Base-by-base conservation (phyloP, 2,888 invertebrate species). In the Stramonita haemastoma region DNA sequence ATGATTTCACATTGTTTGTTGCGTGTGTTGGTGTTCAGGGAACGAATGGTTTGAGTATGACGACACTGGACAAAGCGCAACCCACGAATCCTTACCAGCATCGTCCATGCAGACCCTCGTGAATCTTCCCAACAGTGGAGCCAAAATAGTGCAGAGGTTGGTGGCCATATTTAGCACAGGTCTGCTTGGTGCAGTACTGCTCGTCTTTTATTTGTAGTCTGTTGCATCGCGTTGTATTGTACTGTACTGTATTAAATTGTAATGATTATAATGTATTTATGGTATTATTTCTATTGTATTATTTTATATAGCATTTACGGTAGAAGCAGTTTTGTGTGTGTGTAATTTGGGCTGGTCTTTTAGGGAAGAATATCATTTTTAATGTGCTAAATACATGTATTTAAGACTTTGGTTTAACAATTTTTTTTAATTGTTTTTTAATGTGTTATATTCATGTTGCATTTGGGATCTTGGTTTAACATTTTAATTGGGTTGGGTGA, bases 31-130 rank as follows among this genome's bases (percentile, higher is more conserved):
- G 29, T 79, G 79, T 79, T 15, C 93, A 17, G 92, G 91, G 85
- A 94, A 95, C 91, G 94, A 95, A 90, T 95, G 95, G 95, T 94
- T 95, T 93, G 95, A 95, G 91, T 94, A 94, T 91, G 95, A 94
- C 86, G 94, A 94, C 86, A 92, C 92, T 34, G 92, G 92, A 4
- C 92, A 93, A 86, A 90, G 92, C 90, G n/a, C 92, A 22, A 73
- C 87, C 1, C 46, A 87, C 0, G 89, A 92, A 46, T 92, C 93
- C 22, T 90, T 92, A 0, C 93, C 93, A 89, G 91, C 92, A 5
- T 92, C 93, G 15, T 94, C 94, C 81, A 94, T 95, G 89, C 93
- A 93, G 88, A 94, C 95, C 1, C 91, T 95, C 29, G 91, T 94
- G 56, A 93, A 94, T 90, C 93, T 94, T 91, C 93, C 93, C 90